A percentile compares a stretch with the other conserved stretches of the same genome.
Evolutionary conservation across 2,113 vertebrate genomes (phyloP).

Genomic region (Dipodomys ordii): DNA sequence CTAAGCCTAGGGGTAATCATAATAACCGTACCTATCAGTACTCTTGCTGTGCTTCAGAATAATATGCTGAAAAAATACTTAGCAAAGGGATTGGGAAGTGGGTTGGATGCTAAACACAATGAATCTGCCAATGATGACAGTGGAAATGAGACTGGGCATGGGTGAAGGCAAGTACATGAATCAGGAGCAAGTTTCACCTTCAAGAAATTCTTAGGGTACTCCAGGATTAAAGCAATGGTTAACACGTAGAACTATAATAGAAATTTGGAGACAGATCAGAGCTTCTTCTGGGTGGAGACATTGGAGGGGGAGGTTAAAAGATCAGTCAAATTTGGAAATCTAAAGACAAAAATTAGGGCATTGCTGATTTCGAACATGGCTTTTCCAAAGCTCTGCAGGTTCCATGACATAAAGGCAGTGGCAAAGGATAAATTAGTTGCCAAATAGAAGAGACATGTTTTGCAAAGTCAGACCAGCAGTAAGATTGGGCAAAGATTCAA

Average conservation of each 20-base stretch:
- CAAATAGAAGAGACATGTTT: neutral
- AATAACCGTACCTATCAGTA: neutral
- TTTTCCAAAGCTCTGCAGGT: neutral
- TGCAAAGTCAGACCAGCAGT: slow-evolving; percentile 3
- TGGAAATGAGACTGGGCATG: neutral
- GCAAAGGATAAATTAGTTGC: neutral
- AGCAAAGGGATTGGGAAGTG: neutral
- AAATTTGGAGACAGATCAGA: neutral
- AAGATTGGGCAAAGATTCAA: neutral
- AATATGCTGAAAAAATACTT: too few species aligned
- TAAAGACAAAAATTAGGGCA: neutral
- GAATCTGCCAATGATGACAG: neutral
- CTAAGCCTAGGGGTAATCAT: neutral
- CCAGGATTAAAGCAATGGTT: neutral
- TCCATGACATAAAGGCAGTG: neutral
- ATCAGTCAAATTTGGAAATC: neutral
- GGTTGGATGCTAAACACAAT: neutral
- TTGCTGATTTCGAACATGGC: neutral
- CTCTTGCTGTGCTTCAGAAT: neutral
- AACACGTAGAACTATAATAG: neutral
- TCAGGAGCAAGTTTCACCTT: neutral
- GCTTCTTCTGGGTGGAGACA: neutral
- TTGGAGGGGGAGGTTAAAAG: neutral
- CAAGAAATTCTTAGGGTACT: neutral
- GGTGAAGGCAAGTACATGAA: neutral